Conservation (phyloP, 2,113 vertebrate species). For the Leuciscus idus region DNA sequence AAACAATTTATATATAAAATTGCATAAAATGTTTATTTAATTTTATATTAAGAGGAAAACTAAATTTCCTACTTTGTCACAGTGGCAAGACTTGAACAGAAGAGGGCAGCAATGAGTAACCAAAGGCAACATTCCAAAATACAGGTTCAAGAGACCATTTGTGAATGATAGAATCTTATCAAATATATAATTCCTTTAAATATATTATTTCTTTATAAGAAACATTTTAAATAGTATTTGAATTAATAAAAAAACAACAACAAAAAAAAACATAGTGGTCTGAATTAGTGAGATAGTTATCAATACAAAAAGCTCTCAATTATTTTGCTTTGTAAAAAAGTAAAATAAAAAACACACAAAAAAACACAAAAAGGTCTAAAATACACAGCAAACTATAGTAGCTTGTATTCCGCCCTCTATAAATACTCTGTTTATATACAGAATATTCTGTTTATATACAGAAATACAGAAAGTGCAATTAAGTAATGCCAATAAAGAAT, state of each 20-base stretch:
- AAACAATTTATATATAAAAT: background rate
- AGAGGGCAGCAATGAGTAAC: constrained; percentile 9
- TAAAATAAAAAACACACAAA: too few relatives aligned
- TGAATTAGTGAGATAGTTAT: too few relatives aligned
- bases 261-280: background rate
- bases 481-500: background rate
- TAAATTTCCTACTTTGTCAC: background rate
- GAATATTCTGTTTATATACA: too few relatives aligned
- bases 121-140: background rate
- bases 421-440: background rate
- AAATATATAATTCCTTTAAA: background rate
- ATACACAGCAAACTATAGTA: too few relatives aligned
- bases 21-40: background rate
- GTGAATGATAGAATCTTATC: background rate
- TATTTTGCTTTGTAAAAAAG: too few relatives aligned
- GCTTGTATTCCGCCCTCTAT: too few relatives aligned
- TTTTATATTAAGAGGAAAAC: background rate
- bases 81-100: background rate
- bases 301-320: too few relatives aligned
- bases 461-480: background rate
- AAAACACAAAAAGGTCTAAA: too few relatives aligned
- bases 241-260: background rate
- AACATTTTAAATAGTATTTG: background rate
- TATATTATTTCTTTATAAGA: background rate
- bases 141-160: background rate